Evolutionary conservation across 2,888 invertebrate genomes (phyloP).

Genomic region (Dermolepida albohirtum): DNA sequence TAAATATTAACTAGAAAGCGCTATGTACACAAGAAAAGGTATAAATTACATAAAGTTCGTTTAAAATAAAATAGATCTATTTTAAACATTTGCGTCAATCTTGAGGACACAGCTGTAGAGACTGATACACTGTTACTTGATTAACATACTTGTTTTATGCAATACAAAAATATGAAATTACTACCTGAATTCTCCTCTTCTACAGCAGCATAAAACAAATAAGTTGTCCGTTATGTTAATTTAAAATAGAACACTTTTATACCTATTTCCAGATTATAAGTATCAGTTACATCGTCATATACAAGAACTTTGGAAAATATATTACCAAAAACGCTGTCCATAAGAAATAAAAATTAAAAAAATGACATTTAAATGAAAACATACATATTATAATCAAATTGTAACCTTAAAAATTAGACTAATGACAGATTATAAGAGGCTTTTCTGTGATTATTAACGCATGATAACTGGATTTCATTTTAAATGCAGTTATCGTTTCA

Average conservation of each 20-base stretch:
- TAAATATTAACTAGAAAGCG: no score
- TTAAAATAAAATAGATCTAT: no score
- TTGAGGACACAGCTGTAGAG: no score
- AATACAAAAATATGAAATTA: slow-evolving; percentile 23
- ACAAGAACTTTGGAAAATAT: slow-evolving; percentile 39
- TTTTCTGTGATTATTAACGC: not conserved
- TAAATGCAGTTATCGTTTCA: not conserved
- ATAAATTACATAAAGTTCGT: no score
- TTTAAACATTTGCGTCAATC: not conserved
- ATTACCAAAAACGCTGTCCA: slow-evolving; percentile 42
- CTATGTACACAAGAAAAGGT: no score
- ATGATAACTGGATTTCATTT: not conserved
- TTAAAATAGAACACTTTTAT: not conserved
- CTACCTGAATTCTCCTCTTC: slow-evolving; percentile 49
- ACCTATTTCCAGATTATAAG: slow-evolving; percentile 33
- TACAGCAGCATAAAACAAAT: slow-evolving; percentile 52
- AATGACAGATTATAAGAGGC: not conserved
- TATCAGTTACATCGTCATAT: slow-evolving; percentile 21
- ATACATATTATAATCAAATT: slow-evolving; percentile 16
- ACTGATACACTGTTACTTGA: no score
- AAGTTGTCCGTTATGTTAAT: slow-evolving; percentile 42
- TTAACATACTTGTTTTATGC: no score
- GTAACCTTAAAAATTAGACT: slow-evolving; percentile 28
- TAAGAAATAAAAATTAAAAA: slow-evolving; percentile 25
- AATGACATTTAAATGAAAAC: slow-evolving; percentile 29